A percentile compares a stretch with the other conserved stretches of the same genome.
These are phyloP conservation scores for Eleutherodactylus coqui DNA, from an alignment of 2,797 vertebrate genomes.

Conservation along the genomic window DNA sequence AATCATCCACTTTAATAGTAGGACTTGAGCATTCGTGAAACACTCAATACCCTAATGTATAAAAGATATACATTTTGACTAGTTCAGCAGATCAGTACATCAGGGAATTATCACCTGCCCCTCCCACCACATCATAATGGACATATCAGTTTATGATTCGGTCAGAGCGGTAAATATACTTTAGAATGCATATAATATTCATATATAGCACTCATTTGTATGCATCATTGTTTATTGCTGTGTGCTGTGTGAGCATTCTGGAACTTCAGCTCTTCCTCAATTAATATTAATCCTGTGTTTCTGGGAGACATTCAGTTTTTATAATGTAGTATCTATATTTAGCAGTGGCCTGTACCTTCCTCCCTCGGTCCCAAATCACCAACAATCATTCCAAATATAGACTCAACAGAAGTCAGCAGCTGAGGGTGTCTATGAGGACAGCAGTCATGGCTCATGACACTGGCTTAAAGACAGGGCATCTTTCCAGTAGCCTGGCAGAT, in stretches of 20 bases:
- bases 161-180: not conserved
- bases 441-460: conserved; percentile 58
- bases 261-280: conserved; percentile 19
- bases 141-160: too few relatives aligned
- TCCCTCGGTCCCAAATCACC: conserved; percentile 40
- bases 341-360: conserved; percentile 14
- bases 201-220: not conserved
- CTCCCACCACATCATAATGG: not conserved
- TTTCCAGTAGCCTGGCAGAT: conserved; percentile 59
- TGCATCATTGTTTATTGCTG: not conserved
- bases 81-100: not conserved
- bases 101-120: not conserved
- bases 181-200: not conserved
- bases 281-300: conserved; percentile 40
- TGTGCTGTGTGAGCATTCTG: not conserved
- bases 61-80: too few relatives aligned
- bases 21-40: too few relatives aligned
- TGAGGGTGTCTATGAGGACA: conserved; percentile 47
- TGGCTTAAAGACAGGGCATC: conserved; percentile 57
- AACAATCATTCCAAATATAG: conserved; percentile 62
- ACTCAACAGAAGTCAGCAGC: conserved; percentile 47
- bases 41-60: too few relatives aligned
- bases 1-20: too few relatives aligned
- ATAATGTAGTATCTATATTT: conserved; percentile 47
- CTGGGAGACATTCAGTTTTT: conserved; percentile 40